Base-by-base conservation (phyloP, 2,888 invertebrate genomes). In the Nineta flava region DNA sequence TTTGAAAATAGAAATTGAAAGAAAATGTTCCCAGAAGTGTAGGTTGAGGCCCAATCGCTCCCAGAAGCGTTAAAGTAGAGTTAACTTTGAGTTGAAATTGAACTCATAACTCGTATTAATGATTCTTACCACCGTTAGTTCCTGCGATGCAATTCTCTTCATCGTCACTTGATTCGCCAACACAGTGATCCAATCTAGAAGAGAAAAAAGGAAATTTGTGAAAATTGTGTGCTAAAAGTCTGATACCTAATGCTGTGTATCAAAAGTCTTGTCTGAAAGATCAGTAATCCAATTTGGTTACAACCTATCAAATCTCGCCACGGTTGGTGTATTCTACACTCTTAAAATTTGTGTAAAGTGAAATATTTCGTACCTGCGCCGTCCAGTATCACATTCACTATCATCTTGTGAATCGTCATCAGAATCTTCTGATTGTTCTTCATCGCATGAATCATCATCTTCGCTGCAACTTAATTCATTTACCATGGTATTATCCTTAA, bases 371-470 rank as follows among this genome's bases (percentile, higher is more conserved):
- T 26, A 26, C 26, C 26, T 26, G 35, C 49, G 49, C 17, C 49
- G 32, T 10, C 49, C 49, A 12, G 45, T 45, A 15, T 49, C 49
- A 15, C 49, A 49, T 21, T 49, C 49, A 32, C 49, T 49, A 38
- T 49, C 49, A 12, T 48, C 48, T 16, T 48, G 48, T 31, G 48
- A 48, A 12, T 48, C 48, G 10, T 48, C 48, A 41, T 48, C 48
- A 16, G 48, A 48, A 13, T 48, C 48, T 9, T 48, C 71, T 55
- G 70, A 66, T 60, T 72, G 72, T 26, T 68, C 65, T 59, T 72
- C 72, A 52, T 71, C 70, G 64, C 69, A 66, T 49, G 71, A 70
- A 58, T 71, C 71, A 19, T 65, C 71, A 56, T 71, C 71, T 35
- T 71, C 71, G 61, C 67, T 69, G 61, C 69, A 55, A 49, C 55